These are phyloP conservation scores for Hirtodrosophila trivittata DNA, from an alignment of 2,888 invertebrate genomes.

Conservation along the genomic window DNA sequence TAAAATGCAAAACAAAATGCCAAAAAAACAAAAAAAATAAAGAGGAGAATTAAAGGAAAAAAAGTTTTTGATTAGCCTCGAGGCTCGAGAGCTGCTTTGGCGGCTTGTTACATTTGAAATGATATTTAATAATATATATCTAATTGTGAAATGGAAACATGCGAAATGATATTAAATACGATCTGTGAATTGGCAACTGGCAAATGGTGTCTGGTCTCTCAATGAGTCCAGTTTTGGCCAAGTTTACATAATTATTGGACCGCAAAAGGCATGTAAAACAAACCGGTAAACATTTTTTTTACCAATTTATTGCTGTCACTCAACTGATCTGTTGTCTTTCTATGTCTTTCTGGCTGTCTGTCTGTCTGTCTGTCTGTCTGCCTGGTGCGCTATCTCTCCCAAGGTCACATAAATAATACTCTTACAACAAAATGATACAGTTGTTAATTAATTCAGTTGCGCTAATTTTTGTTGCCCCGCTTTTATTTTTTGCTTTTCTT, in stretches of 20 bases:
- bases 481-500: conserved; percentile 32
- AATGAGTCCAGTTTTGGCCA: conserved; percentile 14
- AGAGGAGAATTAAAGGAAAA: conserved; percentile 9
- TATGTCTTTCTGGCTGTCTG: conserved; percentile 9
- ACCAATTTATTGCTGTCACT: conserved; percentile 50
- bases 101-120: conserved; percentile 62
- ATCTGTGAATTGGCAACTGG: background rate
- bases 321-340: conserved; percentile 19
- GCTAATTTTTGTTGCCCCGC: conserved; percentile 61
- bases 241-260: conserved; percentile 59
- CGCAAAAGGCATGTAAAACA: conserved; percentile 39
- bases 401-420: conserved; percentile 63
- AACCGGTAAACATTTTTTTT: conserved; percentile 40
- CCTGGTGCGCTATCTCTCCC: conserved; percentile 49
- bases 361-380: conserved; percentile 6
- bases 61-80: conserved; percentile 18
- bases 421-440: conserved; percentile 60
- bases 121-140: conserved; percentile 58
- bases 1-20: conserved; percentile 66
- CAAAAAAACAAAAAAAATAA: conserved; percentile 15
- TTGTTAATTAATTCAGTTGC: conserved; percentile 77
- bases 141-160: conserved; percentile 61
- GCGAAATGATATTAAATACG: conserved; percentile 23
- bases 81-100: conserved; percentile 16
- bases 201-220: conserved; percentile 22